Conservation (phyloP, 2,888 invertebrate species). For the Plebejus anna region DNA sequence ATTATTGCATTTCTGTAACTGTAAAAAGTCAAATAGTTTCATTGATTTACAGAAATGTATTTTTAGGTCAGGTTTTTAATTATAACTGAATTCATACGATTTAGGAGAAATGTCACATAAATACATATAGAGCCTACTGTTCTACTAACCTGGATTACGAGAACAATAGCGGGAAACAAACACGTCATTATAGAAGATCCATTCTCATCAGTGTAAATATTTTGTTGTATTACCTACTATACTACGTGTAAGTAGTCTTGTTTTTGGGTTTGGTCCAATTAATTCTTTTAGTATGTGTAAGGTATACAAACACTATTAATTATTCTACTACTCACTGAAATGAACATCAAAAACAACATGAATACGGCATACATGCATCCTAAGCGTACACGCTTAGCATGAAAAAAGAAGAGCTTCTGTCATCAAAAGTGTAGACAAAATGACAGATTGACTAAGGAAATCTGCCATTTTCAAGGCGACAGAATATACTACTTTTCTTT, state of each 20-base stretch:
- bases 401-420: too few species aligned
- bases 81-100: not conserved
- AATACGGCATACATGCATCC: too few species aligned
- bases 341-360: too few species aligned
- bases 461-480: too few species aligned
- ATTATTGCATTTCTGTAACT: too few species aligned
- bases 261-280: slow-evolving; percentile 4
- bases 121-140: not conserved
- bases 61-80: not conserved
- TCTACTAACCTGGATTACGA: not conserved
- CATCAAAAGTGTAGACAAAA: too few species aligned
- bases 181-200: not conserved
- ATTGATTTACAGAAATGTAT: too few species aligned
- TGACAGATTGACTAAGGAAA: too few species aligned
- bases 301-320: not conserved
- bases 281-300: not conserved
- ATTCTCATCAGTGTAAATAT: slow-evolving; percentile 9
- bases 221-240: not conserved
- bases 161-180: not conserved
- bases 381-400: too few species aligned
- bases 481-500: too few species aligned
- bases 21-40: too few species aligned
- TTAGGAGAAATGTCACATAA: not conserved
- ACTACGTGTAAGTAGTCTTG: not conserved
- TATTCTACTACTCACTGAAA: not conserved